Evolutionary conservation across 1,140 invertebrate genomes (phyloP).

Genomic region (Phymorhynchus buccinoides): DNA sequence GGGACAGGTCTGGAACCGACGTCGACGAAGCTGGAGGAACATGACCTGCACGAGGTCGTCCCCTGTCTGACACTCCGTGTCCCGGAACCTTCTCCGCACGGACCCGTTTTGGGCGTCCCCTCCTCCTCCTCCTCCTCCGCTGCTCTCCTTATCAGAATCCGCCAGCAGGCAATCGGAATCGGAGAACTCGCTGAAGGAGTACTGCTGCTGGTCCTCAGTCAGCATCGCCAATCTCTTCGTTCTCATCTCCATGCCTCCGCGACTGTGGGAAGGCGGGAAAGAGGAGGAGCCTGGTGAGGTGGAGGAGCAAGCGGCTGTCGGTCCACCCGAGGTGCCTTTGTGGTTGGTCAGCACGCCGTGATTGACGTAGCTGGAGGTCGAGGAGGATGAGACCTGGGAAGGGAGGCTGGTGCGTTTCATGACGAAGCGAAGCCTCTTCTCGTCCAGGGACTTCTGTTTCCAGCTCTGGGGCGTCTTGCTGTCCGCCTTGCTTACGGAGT

Average conservation of each 20-base stretch:
- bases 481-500: slow-evolving; percentile 30
- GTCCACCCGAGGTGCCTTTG: background rate
- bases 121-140: background rate
- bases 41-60: slow-evolving; percentile 26
- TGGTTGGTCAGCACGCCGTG: slow-evolving; percentile 45
- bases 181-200: slow-evolving; percentile 24
- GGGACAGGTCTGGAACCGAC: background rate
- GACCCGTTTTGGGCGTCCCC: background rate
- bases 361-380: slow-evolving; percentile 32
- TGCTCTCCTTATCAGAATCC: background rate
- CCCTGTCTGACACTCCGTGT: slow-evolving; percentile 26
- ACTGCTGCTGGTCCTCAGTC: background rate
- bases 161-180: slow-evolving; percentile 34
- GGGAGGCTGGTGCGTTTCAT: slow-evolving; percentile 41
- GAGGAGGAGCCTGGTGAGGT: background rate
- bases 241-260: too few relatives aligned
- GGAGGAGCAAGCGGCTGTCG: background rate
- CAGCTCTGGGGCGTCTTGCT: slow-evolving; percentile 18
- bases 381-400: background rate
- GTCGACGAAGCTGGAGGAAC: slow-evolving; percentile 29
- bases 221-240: background rate
- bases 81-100: background rate
- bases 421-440: slow-evolving; percentile 46
- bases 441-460: slow-evolving; percentile 48
- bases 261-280: background rate